Percentiles rank a stretch among this genome's conserved stretches.
phyloP scores from a whole-genome alignment of 2,888 invertebrate species.

The Allacma fusca region DNA sequence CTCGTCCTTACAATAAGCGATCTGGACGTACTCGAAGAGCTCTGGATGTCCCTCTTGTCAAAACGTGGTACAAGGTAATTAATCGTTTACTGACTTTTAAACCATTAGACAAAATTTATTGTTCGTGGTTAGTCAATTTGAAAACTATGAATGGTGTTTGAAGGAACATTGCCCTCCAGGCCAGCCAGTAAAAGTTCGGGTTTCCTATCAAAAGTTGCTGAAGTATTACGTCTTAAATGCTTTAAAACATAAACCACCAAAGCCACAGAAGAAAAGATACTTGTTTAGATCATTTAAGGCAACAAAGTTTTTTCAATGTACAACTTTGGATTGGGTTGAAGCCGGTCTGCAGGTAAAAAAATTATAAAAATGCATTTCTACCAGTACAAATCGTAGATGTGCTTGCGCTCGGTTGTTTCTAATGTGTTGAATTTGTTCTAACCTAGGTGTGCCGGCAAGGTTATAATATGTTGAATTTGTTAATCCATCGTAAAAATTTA shows the following conservation, averaged over 20 bases:
- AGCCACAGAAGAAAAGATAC: constrained; percentile 95
- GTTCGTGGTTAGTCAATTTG: background rate
- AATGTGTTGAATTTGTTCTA: background rate
- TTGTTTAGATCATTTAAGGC: constrained; percentile 99
- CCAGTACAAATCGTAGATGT: background rate
- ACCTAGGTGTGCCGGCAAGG: constrained; percentile 87
- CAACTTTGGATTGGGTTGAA: constrained; percentile 99
- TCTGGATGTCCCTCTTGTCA: constrained; percentile 96
- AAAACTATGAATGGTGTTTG: background rate
- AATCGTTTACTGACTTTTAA: background rate
- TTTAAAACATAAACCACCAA: constrained; percentile 95
- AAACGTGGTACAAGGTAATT: constrained; percentile 85
- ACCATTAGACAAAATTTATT: background rate
- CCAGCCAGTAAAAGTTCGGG: constrained; percentile 98
- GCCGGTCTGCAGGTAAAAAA: constrained; percentile 84
- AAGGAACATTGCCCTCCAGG: constrained; percentile 89
- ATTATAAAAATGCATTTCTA: background rate
- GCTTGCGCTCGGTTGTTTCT: constrained; percentile 21
- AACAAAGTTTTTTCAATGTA: constrained; percentile 99
- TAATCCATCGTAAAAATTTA: constrained; percentile 98
- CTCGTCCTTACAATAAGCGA: constrained; percentile 95
- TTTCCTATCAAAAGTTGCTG: constrained; percentile 97
- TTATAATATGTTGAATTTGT: constrained; percentile 98
- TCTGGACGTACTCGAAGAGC: constrained; percentile 93
- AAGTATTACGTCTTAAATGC: constrained; percentile 99